Conservation (phyloP, 1,140 invertebrate genomes). For the Ceratitis capitata region DNA sequence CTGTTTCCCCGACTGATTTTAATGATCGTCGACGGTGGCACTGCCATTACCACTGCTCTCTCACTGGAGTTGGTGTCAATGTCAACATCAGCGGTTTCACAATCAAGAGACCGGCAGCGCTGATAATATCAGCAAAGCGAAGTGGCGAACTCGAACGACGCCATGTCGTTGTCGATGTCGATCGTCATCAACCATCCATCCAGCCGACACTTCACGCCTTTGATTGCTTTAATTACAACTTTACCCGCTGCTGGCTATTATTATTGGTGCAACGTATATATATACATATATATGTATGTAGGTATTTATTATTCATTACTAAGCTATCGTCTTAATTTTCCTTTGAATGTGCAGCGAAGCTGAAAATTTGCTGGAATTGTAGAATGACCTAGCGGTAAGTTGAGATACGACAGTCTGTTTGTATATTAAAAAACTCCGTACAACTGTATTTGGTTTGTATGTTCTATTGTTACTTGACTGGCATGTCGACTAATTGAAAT, state of each 20-base stretch:
- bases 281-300: neutral
- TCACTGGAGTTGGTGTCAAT: slow-evolving; percentile 12
- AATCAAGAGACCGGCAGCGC: neutral
- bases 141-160: neutral
- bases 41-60: neutral
- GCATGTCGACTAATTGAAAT: slow-evolving; percentile 19
- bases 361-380: slow-evolving; percentile 14
- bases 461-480: neutral
- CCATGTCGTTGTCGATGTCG: neutral
- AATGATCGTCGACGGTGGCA: slow-evolving; percentile 26
- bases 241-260: neutral
- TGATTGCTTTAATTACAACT: slow-evolving; percentile 33
- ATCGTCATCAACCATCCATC: slow-evolving; percentile 24
- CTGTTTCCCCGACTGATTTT: neutral
- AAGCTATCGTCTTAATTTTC: slow-evolving; percentile 10
- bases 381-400: neutral
- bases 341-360: slow-evolving; percentile 4
- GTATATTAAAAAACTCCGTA: too few species aligned
- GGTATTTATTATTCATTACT: neutral
- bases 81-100: neutral
- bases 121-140: neutral
- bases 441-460: neutral
- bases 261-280: neutral
- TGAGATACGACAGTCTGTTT: neutral
- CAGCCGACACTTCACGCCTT: slow-evolving; percentile 33